Conservation (phyloP, 2,888 invertebrate species). For the Stictocephala bisonia region DNA sequence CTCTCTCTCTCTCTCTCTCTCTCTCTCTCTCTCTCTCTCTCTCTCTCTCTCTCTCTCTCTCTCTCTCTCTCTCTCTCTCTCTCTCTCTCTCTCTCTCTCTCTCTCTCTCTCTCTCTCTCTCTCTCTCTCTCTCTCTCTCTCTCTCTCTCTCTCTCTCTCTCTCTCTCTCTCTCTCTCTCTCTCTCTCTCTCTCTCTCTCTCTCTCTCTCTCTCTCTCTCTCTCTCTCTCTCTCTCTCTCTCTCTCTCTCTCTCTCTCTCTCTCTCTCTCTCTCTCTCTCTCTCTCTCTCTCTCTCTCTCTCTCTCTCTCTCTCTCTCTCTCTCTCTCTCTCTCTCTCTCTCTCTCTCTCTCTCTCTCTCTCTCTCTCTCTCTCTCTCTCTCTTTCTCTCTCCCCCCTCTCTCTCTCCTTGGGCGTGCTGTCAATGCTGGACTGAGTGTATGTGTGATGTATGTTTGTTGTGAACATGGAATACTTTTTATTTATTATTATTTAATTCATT, state of each 20-base stretch:
- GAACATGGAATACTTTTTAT: too few species aligned
- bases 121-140: not conserved
- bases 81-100: not conserved
- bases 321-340: too few species aligned
- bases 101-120: not conserved
- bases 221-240: not conserved
- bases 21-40: not conserved
- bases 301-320: not conserved
- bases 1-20: not conserved
- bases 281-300: not conserved
- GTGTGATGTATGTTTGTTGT: too few species aligned
- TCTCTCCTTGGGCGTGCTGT: too few species aligned
- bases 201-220: not conserved
- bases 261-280: not conserved
- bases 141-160: not conserved
- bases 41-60: not conserved
- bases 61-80: not conserved
- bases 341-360: too few species aligned
- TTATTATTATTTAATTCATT: too few species aligned
- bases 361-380: too few species aligned
- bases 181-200: not conserved
- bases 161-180: not conserved
- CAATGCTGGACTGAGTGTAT: too few species aligned
- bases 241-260: not conserved
- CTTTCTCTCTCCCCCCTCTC: too few species aligned